A percentile compares a stretch with the other conserved stretches of the same genome.
Conservation (phyloP, 2,888 invertebrate species). For the Dryomyza anilis region DNA sequence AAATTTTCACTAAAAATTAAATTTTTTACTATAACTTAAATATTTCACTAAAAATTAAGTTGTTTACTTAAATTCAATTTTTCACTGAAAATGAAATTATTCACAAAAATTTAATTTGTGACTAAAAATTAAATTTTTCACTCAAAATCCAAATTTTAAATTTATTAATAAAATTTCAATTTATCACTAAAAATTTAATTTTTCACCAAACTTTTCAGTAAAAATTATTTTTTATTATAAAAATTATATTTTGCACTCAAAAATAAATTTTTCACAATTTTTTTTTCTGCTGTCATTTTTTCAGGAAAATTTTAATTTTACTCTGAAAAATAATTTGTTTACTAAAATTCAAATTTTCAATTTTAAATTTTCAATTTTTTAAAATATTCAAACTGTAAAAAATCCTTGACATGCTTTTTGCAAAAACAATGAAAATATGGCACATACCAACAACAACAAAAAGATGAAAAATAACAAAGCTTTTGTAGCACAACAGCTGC, state of each 20-base stretch:
- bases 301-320: background rate
- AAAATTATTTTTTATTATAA: background rate
- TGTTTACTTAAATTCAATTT: too few relatives aligned
- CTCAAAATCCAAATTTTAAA: background rate
- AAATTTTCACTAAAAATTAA: too few relatives aligned
- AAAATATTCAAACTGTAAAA: background rate
- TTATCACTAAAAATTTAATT: background rate
- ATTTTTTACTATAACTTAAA: too few relatives aligned
- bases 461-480: background rate
- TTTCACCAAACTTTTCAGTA: background rate
- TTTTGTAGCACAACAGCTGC: background rate
- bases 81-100: too few relatives aligned
- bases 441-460: background rate
- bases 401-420: conserved; percentile 21
- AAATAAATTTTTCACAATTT: background rate
- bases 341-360: background rate
- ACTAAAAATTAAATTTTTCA: too few relatives aligned
- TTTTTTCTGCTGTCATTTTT: background rate
- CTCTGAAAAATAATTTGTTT: background rate
- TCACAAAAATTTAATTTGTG: background rate
- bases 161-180: background rate
- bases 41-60: too few relatives aligned
- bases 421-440: too few relatives aligned
- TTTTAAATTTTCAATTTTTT: background rate
- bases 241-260: background rate